Percentiles rank a stretch among this genome's conserved stretches.
phyloP scores from a whole-genome alignment of 2,113 vertebrate species.

The Grantiella picta region DNA sequence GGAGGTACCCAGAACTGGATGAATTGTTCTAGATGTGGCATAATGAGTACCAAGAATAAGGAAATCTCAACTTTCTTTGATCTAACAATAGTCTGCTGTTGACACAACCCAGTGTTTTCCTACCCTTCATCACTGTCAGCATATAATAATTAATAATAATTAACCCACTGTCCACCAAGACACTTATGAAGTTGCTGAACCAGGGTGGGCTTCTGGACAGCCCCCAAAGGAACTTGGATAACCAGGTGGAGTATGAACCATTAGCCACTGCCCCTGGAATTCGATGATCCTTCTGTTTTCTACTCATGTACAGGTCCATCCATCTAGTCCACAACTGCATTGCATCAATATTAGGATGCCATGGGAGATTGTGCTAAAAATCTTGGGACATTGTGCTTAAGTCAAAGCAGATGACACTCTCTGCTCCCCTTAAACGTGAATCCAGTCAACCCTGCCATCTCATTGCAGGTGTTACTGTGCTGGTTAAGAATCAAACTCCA shows the following conservation, averaged over 20 bases:
- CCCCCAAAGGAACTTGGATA: not conserved
- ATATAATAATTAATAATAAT: not conserved
- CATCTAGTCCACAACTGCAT: not conserved
- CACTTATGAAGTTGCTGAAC: not conserved
- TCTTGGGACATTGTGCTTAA: not conserved
- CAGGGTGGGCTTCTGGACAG: not conserved
- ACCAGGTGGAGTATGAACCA: not conserved
- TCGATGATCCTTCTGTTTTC: not conserved
- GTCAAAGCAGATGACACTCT: not conserved
- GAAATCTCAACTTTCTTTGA: not conserved
- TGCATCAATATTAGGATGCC: not conserved
- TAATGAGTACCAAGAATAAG: not conserved
- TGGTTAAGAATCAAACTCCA: not conserved
- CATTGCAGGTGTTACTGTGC: accelerated
- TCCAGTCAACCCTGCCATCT: not conserved
- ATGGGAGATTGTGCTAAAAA: not conserved
- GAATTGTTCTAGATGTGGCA: not conserved
- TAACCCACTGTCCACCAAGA: not conserved
- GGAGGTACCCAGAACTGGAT: not conserved
- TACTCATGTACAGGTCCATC: not conserved
- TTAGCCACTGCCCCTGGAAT: not conserved
- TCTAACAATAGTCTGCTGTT: not conserved
- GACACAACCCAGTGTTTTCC: not conserved
- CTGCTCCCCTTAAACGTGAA: not conserved
- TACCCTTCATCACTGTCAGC: not conserved